phyloP scores from a whole-genome alignment of 2,888 invertebrate species.

The Scelioninae gen. 1 region DNA sequence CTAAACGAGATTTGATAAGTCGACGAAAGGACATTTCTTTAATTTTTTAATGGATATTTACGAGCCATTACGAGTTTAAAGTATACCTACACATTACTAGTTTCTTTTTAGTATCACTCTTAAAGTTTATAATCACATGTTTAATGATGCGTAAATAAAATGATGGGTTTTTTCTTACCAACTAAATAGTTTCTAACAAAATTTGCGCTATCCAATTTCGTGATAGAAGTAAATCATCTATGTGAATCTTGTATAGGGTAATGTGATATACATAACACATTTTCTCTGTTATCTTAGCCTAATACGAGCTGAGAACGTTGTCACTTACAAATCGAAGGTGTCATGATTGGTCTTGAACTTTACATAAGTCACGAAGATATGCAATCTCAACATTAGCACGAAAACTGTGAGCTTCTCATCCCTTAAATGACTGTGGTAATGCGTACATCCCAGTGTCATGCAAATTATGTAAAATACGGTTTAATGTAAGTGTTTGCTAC shows the following conservation, averaged over 20 bases:
- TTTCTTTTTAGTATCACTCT: too few relatives aligned
- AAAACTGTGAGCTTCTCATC: slow-evolving; percentile 10
- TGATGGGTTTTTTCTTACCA: slow-evolving; percentile 1
- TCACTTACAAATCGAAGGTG: slow-evolving; percentile 41
- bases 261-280: slow-evolving; percentile 32
- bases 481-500: slow-evolving; percentile 5
- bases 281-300: slow-evolving; percentile 20
- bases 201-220: slow-evolving; percentile 20
- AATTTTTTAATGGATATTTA: too few relatives aligned
- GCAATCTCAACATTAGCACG: too few relatives aligned
- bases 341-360: slow-evolving; percentile 38
- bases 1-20: too few relatives aligned
- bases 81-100: too few relatives aligned
- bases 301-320: background rate
- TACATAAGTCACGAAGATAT: slow-evolving; percentile 43
- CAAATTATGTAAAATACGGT: slow-evolving; percentile 16
- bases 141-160: slow-evolving; percentile 12
- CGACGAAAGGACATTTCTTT: too few relatives aligned
- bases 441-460: background rate
- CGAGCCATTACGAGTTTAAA: too few relatives aligned
- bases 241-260: slow-evolving; percentile 16
- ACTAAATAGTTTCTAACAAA: slow-evolving; percentile 26
- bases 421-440: slow-evolving; percentile 21
- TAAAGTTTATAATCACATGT: background rate
- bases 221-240: slow-evolving; percentile 4